Percentiles rank a stretch among this genome's conserved stretches.
phyloP scores from a whole-genome alignment of 64 coral and sea anemone species.

The Cladopsammia gracilis region DNA sequence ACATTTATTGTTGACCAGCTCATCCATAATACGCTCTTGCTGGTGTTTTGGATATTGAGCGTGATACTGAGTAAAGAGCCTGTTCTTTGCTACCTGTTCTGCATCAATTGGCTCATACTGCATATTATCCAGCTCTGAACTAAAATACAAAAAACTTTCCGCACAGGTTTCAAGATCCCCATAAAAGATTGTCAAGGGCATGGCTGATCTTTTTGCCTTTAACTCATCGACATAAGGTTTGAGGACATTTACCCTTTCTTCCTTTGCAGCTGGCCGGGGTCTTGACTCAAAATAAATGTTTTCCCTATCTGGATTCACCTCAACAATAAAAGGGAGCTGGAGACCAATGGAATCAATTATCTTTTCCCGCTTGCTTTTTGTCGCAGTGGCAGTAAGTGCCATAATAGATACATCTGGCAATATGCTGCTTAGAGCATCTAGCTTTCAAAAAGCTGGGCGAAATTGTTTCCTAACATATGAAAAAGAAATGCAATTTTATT shows the following conservation, averaged over 20 bases:
- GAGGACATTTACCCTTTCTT: slow-evolving; percentile 20
- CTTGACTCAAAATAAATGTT: slow-evolving; percentile 61
- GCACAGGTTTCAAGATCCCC: slow-evolving; percentile 50
- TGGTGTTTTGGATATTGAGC: slow-evolving; percentile 50
- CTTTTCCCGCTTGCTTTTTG: neutral
- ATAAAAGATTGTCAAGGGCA: slow-evolving; percentile 56
- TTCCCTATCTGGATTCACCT: slow-evolving; percentile 42
- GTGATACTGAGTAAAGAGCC: slow-evolving; percentile 58
- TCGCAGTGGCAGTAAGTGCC: slow-evolving; percentile 69
- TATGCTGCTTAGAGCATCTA: slow-evolving; percentile 39
- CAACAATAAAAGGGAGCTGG: neutral
- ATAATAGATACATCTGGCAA: slow-evolving; percentile 51
- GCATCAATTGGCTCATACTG: slow-evolving; percentile 43
- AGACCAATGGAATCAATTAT: slow-evolving; percentile 45
- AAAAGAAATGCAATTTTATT: neutral
- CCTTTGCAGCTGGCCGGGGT: slow-evolving; percentile 3
- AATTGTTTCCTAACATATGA: slow-evolving; percentile 43
- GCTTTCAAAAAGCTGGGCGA: slow-evolving; percentile 60
- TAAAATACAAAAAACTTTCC: slow-evolving; percentile 42
- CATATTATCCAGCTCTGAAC: neutral
- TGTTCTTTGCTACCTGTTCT: slow-evolving; percentile 17
- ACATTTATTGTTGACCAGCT: slow-evolving; percentile 29
- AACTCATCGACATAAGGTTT: slow-evolving; percentile 9
- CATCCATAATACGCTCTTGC: slow-evolving; percentile 39
- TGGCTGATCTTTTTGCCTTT: neutral